Evolutionary conservation across 1,140 invertebrate genomes (phyloP), one percentile per base, ranked within the genome.

Genomic region (Bombus haemorrhoidalis): DNA sequence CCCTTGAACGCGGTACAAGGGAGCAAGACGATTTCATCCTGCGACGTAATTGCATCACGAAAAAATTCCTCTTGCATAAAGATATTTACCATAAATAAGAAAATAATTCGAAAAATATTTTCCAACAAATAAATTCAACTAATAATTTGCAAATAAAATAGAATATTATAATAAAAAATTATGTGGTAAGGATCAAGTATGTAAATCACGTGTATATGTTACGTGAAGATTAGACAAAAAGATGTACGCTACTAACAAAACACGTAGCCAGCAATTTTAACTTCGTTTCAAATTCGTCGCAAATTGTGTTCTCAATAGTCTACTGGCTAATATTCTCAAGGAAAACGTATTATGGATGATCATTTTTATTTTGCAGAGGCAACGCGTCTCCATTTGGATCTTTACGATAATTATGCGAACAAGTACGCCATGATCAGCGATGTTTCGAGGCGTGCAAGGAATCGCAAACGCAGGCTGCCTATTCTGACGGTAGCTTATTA

Each of bases 401-500:
- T 74, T 69, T 64, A 57, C 64, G 73, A 62, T 86, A 87, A 89
- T 89, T 86, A 86, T 89, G 85, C 85, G 77, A 80, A 83, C 80
- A 68, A 85, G 69, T 82, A 41, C 43, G 75, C 69, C 73, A n/a
- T 79, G 64, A 82, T 86, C 85, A 89, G 82, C 68, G 88, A 68
- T 69, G 71, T 80, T 86, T 89, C 81, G 76, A 89, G 80, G 43
- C 47, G 18, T 53, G 47, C 47, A 8, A 53, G 47, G 47, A 53
- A 53, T 53, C 18, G 47, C 47, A 53, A 53, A 53, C 47, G 47
- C 47, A 53, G 47, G 47, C 47, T 53, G 47, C 66, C 88, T 92
- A 92, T 94, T 93, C 92, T 92, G 93, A 93, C 93, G 89, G 89
- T 87, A 84, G 91, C 92, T 94, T 93, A 93, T 94, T 94, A 94